phyloP scores from a whole-genome alignment of 2,113 vertebrate species.

The Pollimyrus isidori region DNA sequence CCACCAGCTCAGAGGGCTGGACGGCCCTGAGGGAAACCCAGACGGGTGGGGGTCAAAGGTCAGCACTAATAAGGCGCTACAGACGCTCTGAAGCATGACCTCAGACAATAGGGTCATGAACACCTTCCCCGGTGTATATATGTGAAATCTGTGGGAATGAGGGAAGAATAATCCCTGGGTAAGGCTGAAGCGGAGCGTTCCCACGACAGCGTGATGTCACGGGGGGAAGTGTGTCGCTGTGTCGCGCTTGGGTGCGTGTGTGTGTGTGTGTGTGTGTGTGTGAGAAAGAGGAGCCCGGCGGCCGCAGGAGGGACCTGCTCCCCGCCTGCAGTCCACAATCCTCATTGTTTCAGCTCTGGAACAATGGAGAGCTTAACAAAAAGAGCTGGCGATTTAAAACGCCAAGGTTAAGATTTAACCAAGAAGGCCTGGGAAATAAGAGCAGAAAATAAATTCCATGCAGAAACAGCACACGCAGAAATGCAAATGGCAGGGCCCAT shows the following conservation, averaged over 20 bases:
- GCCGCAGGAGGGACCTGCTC: not conserved
- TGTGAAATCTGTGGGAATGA: not conserved
- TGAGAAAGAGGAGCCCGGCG: not conserved
- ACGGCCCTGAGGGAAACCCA: constrained; percentile 70
- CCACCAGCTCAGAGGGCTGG: constrained; percentile 92
- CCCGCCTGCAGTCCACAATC: not conserved
- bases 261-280: not conserved
- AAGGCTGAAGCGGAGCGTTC: not conserved
- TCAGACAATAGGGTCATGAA: not conserved
- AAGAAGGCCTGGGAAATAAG: not conserved
- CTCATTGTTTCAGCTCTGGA: not conserved
- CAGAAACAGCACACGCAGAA: not conserved
- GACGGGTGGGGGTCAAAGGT: constrained; percentile 6
- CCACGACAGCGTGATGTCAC: constrained; percentile 7
- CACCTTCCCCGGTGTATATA: not conserved
- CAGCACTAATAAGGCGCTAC: not conserved
- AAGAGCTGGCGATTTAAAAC: not conserved
- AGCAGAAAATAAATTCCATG: not conserved
- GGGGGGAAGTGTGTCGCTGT: not conserved
- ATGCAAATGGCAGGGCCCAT: not conserved
- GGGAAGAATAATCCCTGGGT: constrained; percentile 4
- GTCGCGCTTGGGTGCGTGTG: no score
- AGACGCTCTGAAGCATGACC: not conserved
- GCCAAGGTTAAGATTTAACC: not conserved
- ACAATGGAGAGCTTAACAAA: constrained; percentile 10